Evolutionary conservation across 2,888 invertebrate species (phyloP).

Genomic region (Chorisops tibialis): DNA sequence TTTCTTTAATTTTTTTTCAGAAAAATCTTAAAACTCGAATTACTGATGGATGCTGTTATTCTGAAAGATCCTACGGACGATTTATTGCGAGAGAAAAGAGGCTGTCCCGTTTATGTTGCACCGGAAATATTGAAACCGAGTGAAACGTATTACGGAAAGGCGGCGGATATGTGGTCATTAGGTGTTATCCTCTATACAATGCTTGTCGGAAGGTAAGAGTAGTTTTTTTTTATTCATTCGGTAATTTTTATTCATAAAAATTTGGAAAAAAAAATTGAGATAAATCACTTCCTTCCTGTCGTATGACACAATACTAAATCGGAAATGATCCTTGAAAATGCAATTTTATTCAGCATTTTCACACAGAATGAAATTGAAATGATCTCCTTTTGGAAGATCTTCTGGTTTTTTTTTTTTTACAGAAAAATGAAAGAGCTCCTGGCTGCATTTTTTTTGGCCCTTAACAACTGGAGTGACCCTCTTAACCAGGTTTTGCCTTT

Average conservation of each 20-base stretch:
- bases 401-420: neutral
- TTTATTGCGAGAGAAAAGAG: constrained; percentile 80
- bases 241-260: neutral
- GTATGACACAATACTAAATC: too few relatives aligned
- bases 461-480: too few relatives aligned
- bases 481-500: too few relatives aligned
- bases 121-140: constrained; percentile 82
- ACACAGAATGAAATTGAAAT: too few relatives aligned
- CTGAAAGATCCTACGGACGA: constrained; percentile 78
- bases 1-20: constrained; percentile 57
- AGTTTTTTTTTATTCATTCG: neutral
- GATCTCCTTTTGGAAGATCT: too few relatives aligned
- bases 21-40: constrained; percentile 79
- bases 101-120: constrained; percentile 92
- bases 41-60: constrained; percentile 85
- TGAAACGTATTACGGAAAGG: constrained; percentile 78
- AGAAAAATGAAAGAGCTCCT: neutral
- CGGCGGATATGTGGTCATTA: constrained; percentile 87
- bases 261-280: too few relatives aligned
- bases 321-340: too few relatives aligned
- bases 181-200: constrained; percentile 92
- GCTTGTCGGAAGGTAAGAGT: constrained; percentile 77
- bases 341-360: too few relatives aligned
- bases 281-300: too few relatives aligned
- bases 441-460: too few relatives aligned